phyloP scores from a whole-genome alignment of 2,113 vertebrate genomes.

The Pterocles orientalis region DNA sequence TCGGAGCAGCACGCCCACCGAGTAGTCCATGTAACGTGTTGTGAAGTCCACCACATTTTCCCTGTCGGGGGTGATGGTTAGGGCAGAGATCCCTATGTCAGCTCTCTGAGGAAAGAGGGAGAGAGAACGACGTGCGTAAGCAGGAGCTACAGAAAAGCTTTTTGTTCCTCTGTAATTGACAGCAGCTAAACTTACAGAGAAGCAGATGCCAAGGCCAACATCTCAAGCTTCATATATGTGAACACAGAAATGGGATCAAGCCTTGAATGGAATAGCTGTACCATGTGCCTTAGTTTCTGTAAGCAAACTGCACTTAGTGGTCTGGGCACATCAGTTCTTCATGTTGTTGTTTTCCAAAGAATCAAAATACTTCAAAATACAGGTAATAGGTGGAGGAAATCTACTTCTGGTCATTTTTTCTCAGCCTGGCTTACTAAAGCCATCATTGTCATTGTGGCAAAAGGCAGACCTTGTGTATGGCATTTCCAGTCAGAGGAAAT shows the following conservation, averaged over 20 bases:
- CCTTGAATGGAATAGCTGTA: background rate
- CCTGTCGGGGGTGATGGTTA: slow-evolving; percentile 96
- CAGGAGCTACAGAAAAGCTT: background rate
- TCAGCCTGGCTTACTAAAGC: background rate
- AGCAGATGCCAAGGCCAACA: background rate
- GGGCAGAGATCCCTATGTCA: slow-evolving; percentile 94
- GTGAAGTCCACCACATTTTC: slow-evolving; percentile 98
- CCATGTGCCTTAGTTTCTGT: background rate
- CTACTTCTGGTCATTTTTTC: background rate
- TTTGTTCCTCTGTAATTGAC: background rate
- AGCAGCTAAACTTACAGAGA: background rate
- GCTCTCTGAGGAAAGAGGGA: slow-evolving; percentile 81
- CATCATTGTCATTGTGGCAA: background rate
- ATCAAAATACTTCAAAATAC: slow-evolving; percentile 10
- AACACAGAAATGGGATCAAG: background rate
- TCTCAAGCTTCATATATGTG: background rate
- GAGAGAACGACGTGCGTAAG: background rate
- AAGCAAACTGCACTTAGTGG: background rate
- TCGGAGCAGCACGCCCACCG: slow-evolving; percentile 91
- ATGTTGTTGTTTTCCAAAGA: background rate
- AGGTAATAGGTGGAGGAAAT: background rate
- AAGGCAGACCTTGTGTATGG: background rate
- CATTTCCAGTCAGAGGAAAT: background rate
- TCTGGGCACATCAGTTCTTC: background rate
- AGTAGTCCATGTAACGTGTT: slow-evolving; percentile 98